Evolutionary conservation across 2,113 vertebrate genomes (phyloP).

Genomic region (Calidris pygmaea): DNA sequence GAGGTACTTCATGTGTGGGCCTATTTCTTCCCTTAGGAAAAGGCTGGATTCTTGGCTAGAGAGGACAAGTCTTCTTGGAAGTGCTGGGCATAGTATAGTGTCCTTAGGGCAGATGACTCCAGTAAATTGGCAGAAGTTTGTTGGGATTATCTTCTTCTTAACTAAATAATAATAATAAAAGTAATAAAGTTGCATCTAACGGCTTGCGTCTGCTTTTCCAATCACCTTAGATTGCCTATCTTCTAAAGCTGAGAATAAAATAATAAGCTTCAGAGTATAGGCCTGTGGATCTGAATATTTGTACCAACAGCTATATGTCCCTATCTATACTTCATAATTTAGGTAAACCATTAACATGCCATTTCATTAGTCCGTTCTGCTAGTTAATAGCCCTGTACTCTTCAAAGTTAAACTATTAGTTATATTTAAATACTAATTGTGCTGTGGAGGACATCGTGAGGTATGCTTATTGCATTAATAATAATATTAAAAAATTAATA

Average conservation of each 20-base stretch:
- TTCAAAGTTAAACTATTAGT: neutral
- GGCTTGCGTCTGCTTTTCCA: neutral
- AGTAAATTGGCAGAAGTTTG: neutral
- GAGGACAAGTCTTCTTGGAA: neutral
- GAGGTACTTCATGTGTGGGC: constrained; percentile 6
- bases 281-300: neutral
- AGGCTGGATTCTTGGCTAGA: constrained; percentile 2
- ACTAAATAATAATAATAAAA: neutral
- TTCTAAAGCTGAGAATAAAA: neutral
- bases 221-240: neutral
- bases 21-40: constrained; percentile 23
- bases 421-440: neutral
- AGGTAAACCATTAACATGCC: neutral
- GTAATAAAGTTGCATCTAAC: neutral
- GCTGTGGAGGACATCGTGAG: neutral
- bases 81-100: neutral
- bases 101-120: constrained; percentile 2
- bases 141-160: constrained; percentile 18
- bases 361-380: neutral
- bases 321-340: neutral
- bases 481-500: constrained; percentile 50
- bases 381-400: neutral
- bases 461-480: neutral
- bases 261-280: neutral
- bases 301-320: neutral